A percentile compares a stretch with the other conserved stretches of the same genome.
Evolutionary conservation across 2,113 vertebrate genomes (phyloP).

Genomic region (Pygoscelis antarcticus): DNA sequence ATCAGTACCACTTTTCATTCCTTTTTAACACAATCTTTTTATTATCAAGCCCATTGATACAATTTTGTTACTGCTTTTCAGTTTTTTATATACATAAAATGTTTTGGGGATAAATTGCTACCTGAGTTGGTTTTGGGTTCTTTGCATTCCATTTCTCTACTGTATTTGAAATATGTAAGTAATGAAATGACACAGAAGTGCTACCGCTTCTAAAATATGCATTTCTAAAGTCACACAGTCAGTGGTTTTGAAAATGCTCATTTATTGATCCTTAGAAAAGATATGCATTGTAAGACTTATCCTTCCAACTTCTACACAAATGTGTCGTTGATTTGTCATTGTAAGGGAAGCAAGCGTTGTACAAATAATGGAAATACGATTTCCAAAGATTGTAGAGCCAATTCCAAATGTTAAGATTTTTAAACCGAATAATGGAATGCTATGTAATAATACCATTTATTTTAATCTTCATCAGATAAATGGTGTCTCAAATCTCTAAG

Average conservation of each 20-base stretch:
- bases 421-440: neutral
- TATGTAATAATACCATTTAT: neutral
- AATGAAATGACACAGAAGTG: neutral
- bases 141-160: neutral
- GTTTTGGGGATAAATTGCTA: neutral
- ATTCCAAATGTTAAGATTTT: neutral
- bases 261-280: neutral
- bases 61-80: neutral
- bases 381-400: neutral
- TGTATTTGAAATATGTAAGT: neutral
- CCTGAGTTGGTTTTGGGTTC: neutral
- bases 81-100: neutral
- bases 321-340: neutral
- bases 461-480: neutral
- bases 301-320: neutral
- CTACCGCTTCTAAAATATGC: neutral
- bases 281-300: neutral
- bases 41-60: neutral
- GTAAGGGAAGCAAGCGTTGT: neutral
- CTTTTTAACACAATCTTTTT: neutral
- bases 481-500: neutral
- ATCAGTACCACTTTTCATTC: neutral
- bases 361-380: neutral
- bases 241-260: neutral
- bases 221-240: neutral